Conservation (phyloP, 2,888 invertebrate species). For the Chironomus tentans region DNA sequence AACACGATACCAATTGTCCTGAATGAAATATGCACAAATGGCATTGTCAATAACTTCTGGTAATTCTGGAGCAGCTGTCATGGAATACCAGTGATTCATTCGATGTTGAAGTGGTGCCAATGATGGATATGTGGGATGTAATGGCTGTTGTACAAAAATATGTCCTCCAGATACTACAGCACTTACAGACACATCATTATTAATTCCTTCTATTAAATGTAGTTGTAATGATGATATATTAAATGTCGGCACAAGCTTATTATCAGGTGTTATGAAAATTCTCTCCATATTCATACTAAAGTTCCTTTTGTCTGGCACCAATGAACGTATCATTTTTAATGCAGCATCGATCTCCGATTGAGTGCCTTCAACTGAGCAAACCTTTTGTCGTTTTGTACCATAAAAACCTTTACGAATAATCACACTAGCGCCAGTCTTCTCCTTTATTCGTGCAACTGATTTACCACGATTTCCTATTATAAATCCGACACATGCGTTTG, state of each 20-base stretch:
- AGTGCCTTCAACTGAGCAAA: conserved; percentile 75
- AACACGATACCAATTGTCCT: conserved; percentile 80
- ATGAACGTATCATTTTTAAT: conserved; percentile 71
- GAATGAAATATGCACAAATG: conserved; percentile 71
- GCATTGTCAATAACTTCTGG: conserved; percentile 69
- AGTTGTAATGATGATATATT: conserved; percentile 50
- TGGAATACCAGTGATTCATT: conserved; percentile 75
- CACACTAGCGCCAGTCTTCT: conserved; percentile 68
- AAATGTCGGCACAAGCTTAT: conserved; percentile 34
- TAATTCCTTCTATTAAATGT: conserved; percentile 80
- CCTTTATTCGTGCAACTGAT: conserved; percentile 71
- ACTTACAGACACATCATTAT: conserved; percentile 86
- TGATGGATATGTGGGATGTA: conserved; percentile 85
- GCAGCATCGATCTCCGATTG: conserved; percentile 72
- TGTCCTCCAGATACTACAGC: conserved; percentile 79
- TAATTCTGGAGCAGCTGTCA: conserved; percentile 66
- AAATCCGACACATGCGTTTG: conserved; percentile 68
- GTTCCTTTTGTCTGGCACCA: conserved; percentile 73
- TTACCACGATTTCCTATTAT: conserved; percentile 77
- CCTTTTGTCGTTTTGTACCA: conserved; percentile 54
- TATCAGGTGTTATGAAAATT: conserved; percentile 35
- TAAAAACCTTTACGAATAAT: conserved; percentile 49
- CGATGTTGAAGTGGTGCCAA: conserved; percentile 68
- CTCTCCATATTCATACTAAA: conserved; percentile 63
- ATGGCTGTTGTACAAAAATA: conserved; percentile 90